phyloP scores from a whole-genome alignment of 2,888 invertebrate species.

The Unio delphinus region DNA sequence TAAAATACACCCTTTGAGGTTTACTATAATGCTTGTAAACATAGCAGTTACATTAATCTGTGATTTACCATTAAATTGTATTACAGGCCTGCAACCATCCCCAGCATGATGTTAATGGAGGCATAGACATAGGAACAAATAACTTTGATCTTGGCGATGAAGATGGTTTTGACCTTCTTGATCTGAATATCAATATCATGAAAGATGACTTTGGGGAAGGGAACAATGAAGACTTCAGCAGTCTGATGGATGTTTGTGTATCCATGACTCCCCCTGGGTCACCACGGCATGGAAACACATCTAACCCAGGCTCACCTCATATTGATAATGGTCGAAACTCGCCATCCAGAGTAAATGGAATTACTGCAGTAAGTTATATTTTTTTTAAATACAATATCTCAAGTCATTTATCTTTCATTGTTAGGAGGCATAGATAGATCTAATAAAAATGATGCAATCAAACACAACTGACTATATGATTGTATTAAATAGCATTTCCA shows the following conservation, averaged over 20 bases:
- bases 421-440: no score
- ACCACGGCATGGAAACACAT: slow-evolving; percentile 28
- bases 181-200: slow-evolving; percentile 24
- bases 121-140: slow-evolving; percentile 46
- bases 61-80: neutral
- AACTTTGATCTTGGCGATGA: slow-evolving; percentile 33
- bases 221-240: slow-evolving; percentile 37
- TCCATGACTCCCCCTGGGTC: slow-evolving; percentile 47
- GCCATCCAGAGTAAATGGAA: slow-evolving; percentile 50
- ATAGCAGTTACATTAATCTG: neutral
- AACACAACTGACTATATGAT: no score
- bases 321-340: slow-evolving; percentile 47
- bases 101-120: slow-evolving; percentile 44
- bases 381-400: neutral
- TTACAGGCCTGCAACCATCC: slow-evolving; percentile 55
- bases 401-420: no score
- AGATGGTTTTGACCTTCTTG: slow-evolving; percentile 39
- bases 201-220: slow-evolving; percentile 35
- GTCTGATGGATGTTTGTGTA: slow-evolving; percentile 49
- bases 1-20: no score
- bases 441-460: no score
- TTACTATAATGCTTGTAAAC: no score
- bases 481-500: no score
- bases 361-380: slow-evolving; percentile 35
- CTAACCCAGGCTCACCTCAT: slow-evolving; percentile 56